Evolutionary conservation across 1,140 invertebrate genomes (phyloP).

Genomic region (Philotrypesis tridentata): DNA sequence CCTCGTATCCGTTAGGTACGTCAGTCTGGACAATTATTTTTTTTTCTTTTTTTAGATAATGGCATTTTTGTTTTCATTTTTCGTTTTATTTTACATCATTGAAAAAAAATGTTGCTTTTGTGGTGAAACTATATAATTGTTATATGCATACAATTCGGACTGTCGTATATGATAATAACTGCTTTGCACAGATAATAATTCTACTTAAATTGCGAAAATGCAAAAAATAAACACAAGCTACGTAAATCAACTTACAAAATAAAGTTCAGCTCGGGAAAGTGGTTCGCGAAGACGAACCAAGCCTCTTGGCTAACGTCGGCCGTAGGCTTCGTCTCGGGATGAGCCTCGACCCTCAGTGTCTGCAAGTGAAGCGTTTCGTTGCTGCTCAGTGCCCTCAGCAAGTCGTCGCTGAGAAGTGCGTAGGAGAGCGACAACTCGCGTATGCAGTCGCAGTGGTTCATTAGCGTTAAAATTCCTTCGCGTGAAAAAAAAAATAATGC

Average conservation of each 20-base stretch:
- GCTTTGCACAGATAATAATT: no score
- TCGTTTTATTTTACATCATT: no score
- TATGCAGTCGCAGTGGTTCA: conserved; percentile 58
- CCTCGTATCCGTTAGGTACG: conserved; percentile 65
- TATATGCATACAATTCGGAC: no score
- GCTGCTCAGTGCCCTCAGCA: conserved; percentile 60
- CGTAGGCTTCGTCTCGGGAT: conserved; percentile 61
- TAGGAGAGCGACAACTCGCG: conserved; percentile 68
- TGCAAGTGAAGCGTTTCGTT: conserved; percentile 58
- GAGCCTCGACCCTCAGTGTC: conserved; percentile 66
- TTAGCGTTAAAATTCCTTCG: conserved; percentile 62
- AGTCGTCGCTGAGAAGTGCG: conserved; percentile 65
- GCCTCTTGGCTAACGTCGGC: conserved; percentile 59
- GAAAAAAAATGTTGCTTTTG: no score
- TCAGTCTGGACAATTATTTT: conserved; percentile 53
- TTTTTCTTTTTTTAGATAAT: neutral
- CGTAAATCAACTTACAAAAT: conserved; percentile 61
- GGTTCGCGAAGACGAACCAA: conserved; percentile 60
- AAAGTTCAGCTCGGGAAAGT: conserved; percentile 64
- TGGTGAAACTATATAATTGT: no score
- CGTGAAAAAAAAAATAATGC: neutral
- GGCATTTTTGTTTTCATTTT: no score
- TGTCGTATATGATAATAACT: no score
- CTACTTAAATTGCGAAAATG: no score
- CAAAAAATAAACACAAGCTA: no score